Conservation (phyloP, 2,797 vertebrate species). For the Melanotaenia maccullochi region DNA sequence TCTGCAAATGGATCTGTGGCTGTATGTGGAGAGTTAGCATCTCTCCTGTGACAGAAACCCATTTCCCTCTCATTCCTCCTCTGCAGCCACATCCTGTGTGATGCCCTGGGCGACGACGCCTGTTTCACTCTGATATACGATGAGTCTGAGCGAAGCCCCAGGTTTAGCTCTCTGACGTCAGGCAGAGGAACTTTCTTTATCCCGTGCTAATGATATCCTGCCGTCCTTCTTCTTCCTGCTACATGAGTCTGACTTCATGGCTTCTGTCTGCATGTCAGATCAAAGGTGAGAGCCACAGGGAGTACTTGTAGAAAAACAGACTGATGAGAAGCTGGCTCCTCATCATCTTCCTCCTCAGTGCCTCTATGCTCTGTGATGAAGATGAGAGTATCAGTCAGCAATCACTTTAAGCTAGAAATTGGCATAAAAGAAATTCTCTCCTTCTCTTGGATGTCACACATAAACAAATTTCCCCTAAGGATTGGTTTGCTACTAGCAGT, state of each 20-base stretch:
- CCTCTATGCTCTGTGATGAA: conserved; percentile 38
- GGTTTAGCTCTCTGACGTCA: conserved; percentile 71
- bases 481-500: conserved; percentile 17
- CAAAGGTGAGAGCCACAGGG: conserved; percentile 61
- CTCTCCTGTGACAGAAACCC: conserved; percentile 63
- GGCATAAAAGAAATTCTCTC: conserved; percentile 39
- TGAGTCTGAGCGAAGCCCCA: conserved; percentile 51
- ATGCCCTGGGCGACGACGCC: conserved; percentile 52
- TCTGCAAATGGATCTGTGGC: conserved; percentile 40
- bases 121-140: conserved; percentile 68
- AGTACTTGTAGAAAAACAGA: conserved; percentile 15
- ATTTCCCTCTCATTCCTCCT: conserved; percentile 66
- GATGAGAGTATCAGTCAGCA: conserved; percentile 34
- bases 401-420: conserved; percentile 39
- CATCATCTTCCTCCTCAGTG: conserved; percentile 31
- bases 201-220: conserved; percentile 44
- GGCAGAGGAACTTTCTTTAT: conserved; percentile 50
- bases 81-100: conserved; percentile 68
- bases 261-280: conserved; percentile 53
- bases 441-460: conserved; percentile 27
- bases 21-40: conserved; percentile 41
- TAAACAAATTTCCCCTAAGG: conserved; percentile 20
- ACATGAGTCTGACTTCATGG: conserved; percentile 27
- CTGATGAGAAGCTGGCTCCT: conserved; percentile 47
- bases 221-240: conserved; percentile 17